Base-by-base conservation (phyloP, 2,113 vertebrate genomes). In the Archilochus colubris region DNA sequence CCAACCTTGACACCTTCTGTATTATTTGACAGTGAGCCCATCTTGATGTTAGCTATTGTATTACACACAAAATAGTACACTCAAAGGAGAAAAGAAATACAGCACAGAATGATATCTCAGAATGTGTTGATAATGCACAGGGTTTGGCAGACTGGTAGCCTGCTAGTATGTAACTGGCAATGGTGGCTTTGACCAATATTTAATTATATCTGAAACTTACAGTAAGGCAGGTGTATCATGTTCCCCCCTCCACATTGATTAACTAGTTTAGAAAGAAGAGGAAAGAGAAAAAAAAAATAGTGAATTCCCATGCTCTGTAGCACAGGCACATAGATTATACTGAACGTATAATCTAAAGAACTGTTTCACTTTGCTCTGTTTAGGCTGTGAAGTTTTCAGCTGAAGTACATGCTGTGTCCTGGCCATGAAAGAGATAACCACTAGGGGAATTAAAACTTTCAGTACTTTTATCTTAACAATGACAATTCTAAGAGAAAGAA, bases 231-330 rank as follows among this genome's bases (percentile, higher is more conserved):
- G 12, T 13, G 40, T 40, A 10, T 40, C 11, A 10, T 40, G 40
- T 40, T 40, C 6, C 66, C 7, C 30, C 5, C 8, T 2, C 2
- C 0, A 10, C 8, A 62, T 4, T 1, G 4, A 54, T 38, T 57
- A 28, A 36, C 14, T 63, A 63, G 63, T 73, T 72, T 46, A 75
- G 14, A 64, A 50, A 9, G 6, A 3, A 72, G 58, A 51, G 59
- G 64, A 5, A 16, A 59, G 57, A 5, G 21, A 33, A 31, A 5
- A 0, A 36, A 14, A 33, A 31, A 1, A 36, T 30, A 48, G 25
- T 48, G 7, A 86, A 80, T 53, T 17, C 17, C 14, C 63, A 18
- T 14, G 36, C 21, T 67, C 38, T 63, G 38, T 64, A 19, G 38
- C 31, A 55, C 33, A 53, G 28, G 19, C 23, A 68, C n/a, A n/a